Conservation (phyloP, 2,797 vertebrate species). For the Poeciliopsis infans region DNA sequence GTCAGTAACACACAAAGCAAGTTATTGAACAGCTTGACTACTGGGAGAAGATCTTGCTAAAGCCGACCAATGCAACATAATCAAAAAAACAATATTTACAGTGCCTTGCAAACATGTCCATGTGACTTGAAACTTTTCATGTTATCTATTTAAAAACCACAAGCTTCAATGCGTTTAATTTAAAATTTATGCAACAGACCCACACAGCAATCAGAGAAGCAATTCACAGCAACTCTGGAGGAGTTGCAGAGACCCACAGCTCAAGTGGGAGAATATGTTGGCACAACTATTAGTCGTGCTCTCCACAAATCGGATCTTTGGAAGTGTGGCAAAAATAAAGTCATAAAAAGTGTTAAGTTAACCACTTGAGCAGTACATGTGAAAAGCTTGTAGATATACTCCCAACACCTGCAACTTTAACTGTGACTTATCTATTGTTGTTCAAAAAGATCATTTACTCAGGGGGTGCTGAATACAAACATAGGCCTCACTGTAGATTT, state of each 20-base stretch:
- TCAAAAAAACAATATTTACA: not conserved
- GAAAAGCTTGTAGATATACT: not conserved
- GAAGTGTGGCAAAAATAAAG: not conserved
- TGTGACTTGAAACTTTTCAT: not conserved
- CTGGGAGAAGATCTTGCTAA: not conserved
- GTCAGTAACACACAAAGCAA: conserved; percentile 68
- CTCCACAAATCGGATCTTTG: not conserved
- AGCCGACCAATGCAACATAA: not conserved
- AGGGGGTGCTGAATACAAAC: not conserved
- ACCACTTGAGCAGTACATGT: not conserved
- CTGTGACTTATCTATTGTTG: not conserved
- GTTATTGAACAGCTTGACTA: not conserved
- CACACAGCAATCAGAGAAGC: not conserved
- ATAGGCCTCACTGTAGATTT: not conserved
- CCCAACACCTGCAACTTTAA: not conserved
- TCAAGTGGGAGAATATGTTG: not conserved
- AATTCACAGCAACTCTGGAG: not conserved
- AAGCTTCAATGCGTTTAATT: not conserved
- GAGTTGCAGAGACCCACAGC: not conserved
- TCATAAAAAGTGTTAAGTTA: not conserved
- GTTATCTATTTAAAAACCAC: not conserved
- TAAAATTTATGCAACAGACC: not conserved
- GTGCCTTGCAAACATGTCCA: not conserved
- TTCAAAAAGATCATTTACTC: not conserved
- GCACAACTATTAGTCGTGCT: not conserved